phyloP scores from a whole-genome alignment of 2,888 invertebrate genomes.

The Pyrrhia umbra region DNA sequence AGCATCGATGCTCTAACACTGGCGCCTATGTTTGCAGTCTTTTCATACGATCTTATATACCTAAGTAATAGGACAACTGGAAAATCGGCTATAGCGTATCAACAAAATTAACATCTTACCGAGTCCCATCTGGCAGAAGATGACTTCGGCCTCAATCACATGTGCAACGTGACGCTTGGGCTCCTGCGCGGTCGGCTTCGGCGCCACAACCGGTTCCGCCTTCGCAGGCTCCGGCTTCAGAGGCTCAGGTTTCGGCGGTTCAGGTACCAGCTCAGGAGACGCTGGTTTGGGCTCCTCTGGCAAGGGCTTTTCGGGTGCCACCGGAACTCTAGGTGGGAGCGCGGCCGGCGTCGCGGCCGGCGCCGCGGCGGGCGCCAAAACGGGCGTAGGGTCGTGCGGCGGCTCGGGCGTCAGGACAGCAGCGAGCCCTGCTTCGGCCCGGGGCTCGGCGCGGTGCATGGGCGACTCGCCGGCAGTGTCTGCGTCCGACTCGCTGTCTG shows the following conservation, averaged over 20 bases:
- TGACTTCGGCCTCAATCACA: constrained; percentile 92
- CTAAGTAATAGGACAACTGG: not conserved
- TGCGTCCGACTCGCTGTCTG: constrained; percentile 90
- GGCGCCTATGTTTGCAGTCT: not conserved
- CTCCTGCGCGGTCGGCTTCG: constrained; percentile 65
- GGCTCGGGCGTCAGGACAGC: constrained; percentile 72
- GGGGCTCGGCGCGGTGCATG: constrained; percentile 82
- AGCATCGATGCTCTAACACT: constrained; percentile 20
- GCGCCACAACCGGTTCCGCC: constrained; percentile 59
- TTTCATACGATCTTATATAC: not conserved
- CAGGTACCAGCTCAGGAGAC: constrained; percentile 40
- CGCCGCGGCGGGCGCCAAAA: constrained; percentile 55
- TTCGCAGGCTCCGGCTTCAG: constrained; percentile 51
- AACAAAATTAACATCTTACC: constrained; percentile 85
- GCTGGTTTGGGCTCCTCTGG: constrained; percentile 60
- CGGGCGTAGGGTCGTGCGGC: constrained; percentile 52
- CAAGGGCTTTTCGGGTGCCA: constrained; percentile 53
- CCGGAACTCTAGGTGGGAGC: constrained; percentile 61
- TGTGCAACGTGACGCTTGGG: constrained; percentile 80
- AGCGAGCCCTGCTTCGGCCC: constrained; percentile 71
- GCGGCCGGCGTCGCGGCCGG: constrained; percentile 59
- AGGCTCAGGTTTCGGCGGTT: constrained; percentile 65
- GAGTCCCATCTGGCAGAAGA: constrained; percentile 93
- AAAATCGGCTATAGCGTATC: not conserved
- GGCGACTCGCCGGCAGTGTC: constrained; percentile 87